phyloP scores from a whole-genome alignment of 1,140 invertebrate species.

The Himalopsyche phryganea region DNA sequence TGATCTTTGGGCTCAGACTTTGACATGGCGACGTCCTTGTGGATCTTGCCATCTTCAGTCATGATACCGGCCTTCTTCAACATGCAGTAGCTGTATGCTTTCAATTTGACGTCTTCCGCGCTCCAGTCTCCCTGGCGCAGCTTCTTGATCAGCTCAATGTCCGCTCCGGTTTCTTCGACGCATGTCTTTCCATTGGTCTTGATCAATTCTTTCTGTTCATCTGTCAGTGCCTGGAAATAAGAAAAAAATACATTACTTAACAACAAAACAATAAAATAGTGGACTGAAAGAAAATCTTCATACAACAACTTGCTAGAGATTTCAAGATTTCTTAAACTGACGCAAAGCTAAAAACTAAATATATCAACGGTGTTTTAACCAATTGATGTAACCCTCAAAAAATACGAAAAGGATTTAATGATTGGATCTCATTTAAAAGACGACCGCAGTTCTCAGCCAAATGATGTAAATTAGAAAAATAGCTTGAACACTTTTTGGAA shows the following conservation, averaged over 20 bases:
- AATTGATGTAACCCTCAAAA: too few relatives aligned
- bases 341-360: too few relatives aligned
- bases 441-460: too few relatives aligned
- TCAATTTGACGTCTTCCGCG: slow-evolving; percentile 22
- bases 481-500: too few relatives aligned
- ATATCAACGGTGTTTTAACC: too few relatives aligned
- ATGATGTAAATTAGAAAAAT: too few relatives aligned
- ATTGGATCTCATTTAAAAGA: too few relatives aligned
- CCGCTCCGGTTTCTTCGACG: slow-evolving; percentile 25
- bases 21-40: slow-evolving; percentile 31
- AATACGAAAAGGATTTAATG: too few relatives aligned
- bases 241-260: not conserved
- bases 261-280: not conserved
- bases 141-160: slow-evolving; percentile 28
- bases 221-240: slow-evolving; percentile 33
- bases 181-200: slow-evolving; percentile 10
- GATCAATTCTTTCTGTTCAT: slow-evolving; percentile 16
- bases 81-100: slow-evolving; percentile 35
- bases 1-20: slow-evolving; percentile 30
- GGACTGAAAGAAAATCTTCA: too few relatives aligned
- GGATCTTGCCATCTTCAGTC: slow-evolving; percentile 34
- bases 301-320: too few relatives aligned
- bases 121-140: slow-evolving; percentile 37
- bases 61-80: slow-evolving; percentile 35
- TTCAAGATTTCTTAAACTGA: too few relatives aligned